These are phyloP conservation scores for Scaptomyza tumidula DNA, from an alignment of 2,888 invertebrate genomes.

Conservation along the genomic window DNA sequence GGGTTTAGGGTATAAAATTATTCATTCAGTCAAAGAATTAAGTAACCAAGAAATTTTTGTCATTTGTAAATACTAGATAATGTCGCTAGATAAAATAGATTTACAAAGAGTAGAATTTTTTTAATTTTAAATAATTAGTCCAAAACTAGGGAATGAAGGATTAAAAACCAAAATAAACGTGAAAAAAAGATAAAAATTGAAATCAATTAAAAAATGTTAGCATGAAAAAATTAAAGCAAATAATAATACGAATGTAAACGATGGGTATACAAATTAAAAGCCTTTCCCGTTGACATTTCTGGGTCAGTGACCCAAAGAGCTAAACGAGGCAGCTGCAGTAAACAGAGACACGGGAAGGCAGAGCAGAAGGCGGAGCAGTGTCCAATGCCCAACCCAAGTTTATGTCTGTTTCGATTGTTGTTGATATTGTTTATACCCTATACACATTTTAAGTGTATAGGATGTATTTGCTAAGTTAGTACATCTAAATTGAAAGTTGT, in stretches of 20 bases:
- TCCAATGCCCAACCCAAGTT: conserved; percentile 57
- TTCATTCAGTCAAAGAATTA: too few species aligned
- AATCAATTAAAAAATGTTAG: conserved; percentile 23
- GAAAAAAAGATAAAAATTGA: conserved; percentile 31
- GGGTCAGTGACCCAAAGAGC: conserved; percentile 83
- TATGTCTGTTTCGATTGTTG: conserved; percentile 29
- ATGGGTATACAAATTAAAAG: conserved; percentile 64
- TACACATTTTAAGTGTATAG: not conserved
- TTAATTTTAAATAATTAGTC: too few species aligned
- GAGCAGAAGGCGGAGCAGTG: conserved; percentile 13
- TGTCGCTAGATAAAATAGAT: too few species aligned
- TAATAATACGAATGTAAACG: conserved; percentile 9
- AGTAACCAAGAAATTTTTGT: too few species aligned
- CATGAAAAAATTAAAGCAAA: conserved; percentile 16
- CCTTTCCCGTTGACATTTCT: conserved; percentile 83
- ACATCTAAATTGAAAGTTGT: not conserved
- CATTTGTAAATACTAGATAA: too few species aligned
- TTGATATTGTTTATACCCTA: conserved; percentile 16
- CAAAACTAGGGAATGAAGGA: not conserved
- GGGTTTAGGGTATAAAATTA: too few species aligned
- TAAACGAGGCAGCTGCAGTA: conserved; percentile 39
- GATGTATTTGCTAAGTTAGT: too few species aligned
- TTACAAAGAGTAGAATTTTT: too few species aligned
- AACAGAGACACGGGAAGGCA: conserved; percentile 7
- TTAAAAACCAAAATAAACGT: not conserved